These are phyloP conservation scores for Lysiphlebus fabarum DNA, from an alignment of 1,140 invertebrate species.

Conservation along the genomic window DNA sequence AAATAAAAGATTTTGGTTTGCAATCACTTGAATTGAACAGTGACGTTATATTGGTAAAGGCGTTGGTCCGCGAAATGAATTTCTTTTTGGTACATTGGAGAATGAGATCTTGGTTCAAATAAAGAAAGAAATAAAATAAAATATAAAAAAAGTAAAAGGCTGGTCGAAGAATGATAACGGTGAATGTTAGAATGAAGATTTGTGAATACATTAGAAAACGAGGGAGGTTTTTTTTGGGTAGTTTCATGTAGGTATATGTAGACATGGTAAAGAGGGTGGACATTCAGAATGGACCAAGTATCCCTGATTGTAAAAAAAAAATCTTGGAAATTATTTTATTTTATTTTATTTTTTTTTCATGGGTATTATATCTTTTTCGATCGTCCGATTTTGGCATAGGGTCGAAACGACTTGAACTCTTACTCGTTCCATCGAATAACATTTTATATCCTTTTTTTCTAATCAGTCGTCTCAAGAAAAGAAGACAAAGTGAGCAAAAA, in stretches of 20 bases:
- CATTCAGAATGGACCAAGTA: background rate
- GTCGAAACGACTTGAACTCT: conserved; percentile 6
- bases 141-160: conserved; percentile 15
- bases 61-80: conserved; percentile 32
- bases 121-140: conserved; percentile 1
- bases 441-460: conserved; percentile 15
- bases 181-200: conserved; percentile 29
- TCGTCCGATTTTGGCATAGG: conserved; percentile 21
- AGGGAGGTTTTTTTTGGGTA: conserved; percentile 15
- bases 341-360: conserved; percentile 7
- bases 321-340: conserved; percentile 7
- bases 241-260: conserved; percentile 1
- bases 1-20: background rate
- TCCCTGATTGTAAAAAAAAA: conserved; percentile 17
- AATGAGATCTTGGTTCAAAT: conserved; percentile 6
- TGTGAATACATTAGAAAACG: conserved; percentile 33
- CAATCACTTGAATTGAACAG: conserved; percentile 5
- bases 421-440: background rate
- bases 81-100: conserved; percentile 16
- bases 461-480: conserved; percentile 12
- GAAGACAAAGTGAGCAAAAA: background rate
- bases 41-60: conserved; percentile 17
- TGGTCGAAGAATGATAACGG: conserved; percentile 31
- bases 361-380: conserved; percentile 28
- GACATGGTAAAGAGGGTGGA: background rate